Percentiles rank a stretch among this genome's conserved stretches.
Conservation (phyloP, 2,888 invertebrate species). For the Eudasyphora cyanicolor region DNA sequence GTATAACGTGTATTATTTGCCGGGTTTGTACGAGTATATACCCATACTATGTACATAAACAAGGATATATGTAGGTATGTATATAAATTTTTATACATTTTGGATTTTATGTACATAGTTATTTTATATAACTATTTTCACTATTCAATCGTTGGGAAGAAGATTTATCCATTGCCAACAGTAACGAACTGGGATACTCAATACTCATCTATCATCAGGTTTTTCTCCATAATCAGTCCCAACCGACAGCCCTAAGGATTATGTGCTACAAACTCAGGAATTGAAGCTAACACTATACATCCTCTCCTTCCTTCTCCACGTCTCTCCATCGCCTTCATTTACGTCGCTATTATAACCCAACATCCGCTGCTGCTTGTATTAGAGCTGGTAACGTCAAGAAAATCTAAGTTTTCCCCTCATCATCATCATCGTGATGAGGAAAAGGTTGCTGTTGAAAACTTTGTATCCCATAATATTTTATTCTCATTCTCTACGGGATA, state of each 20-base stretch:
- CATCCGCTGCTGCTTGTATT: not conserved
- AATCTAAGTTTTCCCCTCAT: constrained; percentile 39
- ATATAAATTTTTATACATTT: not conserved
- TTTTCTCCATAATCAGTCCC: constrained; percentile 35
- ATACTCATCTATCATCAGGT: constrained; percentile 43
- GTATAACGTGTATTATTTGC: too few species aligned
- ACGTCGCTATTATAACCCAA: not conserved
- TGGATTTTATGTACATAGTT: not conserved
- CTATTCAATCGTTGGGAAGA: constrained; percentile 36
- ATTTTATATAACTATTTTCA: constrained; percentile 9
- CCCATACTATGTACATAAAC: not conserved
- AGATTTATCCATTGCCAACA: constrained; percentile 32
- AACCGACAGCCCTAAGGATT: not conserved
- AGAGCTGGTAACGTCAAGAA: constrained; percentile 47
- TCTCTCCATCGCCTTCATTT: constrained; percentile 15
- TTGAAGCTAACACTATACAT: constrained; percentile 9
- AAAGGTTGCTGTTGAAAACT: constrained; percentile 42
- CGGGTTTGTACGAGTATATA: not conserved
- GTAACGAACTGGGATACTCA: not conserved
- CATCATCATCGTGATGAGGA: not conserved
- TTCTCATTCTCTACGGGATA: constrained; percentile 1
- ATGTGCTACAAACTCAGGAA: constrained; percentile 16
- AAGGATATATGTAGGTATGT: not conserved
- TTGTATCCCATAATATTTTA: constrained; percentile 19
- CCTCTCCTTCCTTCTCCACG: not conserved